Conservation (phyloP, 2,113 vertebrate species). For the Trichechus manatus region DNA sequence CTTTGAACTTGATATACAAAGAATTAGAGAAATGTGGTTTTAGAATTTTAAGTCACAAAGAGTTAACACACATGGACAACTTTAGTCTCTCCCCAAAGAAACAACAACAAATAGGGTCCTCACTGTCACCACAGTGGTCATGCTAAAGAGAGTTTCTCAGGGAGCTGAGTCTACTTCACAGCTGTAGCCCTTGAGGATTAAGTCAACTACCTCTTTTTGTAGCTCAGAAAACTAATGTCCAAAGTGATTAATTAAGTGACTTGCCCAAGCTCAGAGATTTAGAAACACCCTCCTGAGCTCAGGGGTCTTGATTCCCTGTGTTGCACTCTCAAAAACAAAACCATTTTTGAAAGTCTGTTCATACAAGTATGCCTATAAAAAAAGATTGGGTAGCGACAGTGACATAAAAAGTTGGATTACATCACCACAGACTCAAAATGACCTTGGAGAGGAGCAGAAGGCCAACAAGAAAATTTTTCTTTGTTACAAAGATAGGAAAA, state of each 20-base stretch:
- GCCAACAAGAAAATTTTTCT: neutral
- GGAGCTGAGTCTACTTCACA: neutral
- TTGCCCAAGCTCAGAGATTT: neutral
- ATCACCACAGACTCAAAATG: neutral
- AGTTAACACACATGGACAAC: neutral
- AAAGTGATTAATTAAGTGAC: neutral
- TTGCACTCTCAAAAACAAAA: neutral
- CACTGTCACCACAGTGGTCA: neutral
- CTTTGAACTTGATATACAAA: neutral
- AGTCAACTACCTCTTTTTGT: neutral
- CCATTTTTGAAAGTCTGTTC: neutral
- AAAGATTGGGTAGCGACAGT: neutral
- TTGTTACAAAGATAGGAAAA: slow-evolving; percentile 37
- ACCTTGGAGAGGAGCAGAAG: slow-evolving; percentile 57
- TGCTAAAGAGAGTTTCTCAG: neutral
- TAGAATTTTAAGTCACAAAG: slow-evolving; percentile 19
- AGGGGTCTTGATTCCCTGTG: neutral
- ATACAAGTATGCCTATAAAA: slow-evolving; percentile 28
- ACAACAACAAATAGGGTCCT: neutral
- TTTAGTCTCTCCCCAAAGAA: slow-evolving; percentile 4
- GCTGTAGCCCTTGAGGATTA: neutral
- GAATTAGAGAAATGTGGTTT: neutral
- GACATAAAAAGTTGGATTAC: neutral
- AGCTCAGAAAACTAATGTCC: neutral
- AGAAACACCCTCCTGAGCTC: neutral